These are phyloP conservation scores for Solenodon paradoxus DNA, from an alignment of 2,113 vertebrate genomes.

Conservation along the genomic window DNA sequence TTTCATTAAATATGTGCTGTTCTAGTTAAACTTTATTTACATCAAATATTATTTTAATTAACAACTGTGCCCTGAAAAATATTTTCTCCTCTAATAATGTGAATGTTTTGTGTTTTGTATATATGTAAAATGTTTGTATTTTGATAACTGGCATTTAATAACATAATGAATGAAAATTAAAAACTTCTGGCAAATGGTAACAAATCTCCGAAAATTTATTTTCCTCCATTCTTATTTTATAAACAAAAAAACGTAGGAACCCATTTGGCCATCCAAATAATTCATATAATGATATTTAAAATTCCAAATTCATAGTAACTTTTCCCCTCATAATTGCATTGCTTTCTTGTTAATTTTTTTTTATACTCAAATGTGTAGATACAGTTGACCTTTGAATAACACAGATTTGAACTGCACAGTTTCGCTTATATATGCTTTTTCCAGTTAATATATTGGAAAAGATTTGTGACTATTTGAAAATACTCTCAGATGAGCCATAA, in stretches of 20 bases:
- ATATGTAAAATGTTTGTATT: background rate
- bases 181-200: background rate
- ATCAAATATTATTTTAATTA: background rate
- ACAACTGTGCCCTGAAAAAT: background rate
- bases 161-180: slow-evolving; percentile 44
- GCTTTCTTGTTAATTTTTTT: slow-evolving; percentile 22
- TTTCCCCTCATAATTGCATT: background rate
- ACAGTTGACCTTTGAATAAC: background rate
- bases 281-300: background rate
- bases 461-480: background rate
- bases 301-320: background rate
- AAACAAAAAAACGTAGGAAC: background rate
- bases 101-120: slow-evolving; percentile 27
- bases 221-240: slow-evolving; percentile 1
- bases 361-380: background rate
- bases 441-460: background rate
- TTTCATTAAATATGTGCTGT: background rate
- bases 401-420: background rate
- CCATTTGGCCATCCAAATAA: background rate
- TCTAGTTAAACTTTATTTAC: background rate
- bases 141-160: slow-evolving; percentile 18
- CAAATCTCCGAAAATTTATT: slow-evolving; percentile 13
- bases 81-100: background rate
- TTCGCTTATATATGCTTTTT: background rate
- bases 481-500: background rate